Evolutionary conservation across 2,888 invertebrate species (phyloP).

Genomic region (Brachypterus glaber): DNA sequence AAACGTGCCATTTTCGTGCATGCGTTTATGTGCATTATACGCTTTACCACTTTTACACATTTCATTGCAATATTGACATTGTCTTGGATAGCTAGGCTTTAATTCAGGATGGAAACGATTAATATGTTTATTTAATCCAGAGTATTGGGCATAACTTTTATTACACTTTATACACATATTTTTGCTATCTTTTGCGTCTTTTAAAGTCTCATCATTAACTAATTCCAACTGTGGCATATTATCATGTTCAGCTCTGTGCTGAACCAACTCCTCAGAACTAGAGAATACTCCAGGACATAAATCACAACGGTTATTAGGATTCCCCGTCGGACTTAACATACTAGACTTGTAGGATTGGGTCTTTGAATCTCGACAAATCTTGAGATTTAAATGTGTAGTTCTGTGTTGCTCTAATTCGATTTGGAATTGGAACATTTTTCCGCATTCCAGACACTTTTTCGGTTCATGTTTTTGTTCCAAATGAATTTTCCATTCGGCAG

Average conservation of each 20-base stretch:
- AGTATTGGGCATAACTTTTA: slow-evolving; percentile 38
- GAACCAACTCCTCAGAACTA: slow-evolving; percentile 36
- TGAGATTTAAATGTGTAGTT: slow-evolving; percentile 55
- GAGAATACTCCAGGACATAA: slow-evolving; percentile 52
- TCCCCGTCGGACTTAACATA: slow-evolving; percentile 42
- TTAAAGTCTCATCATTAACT: slow-evolving; percentile 18
- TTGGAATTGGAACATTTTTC: slow-evolving; percentile 51
- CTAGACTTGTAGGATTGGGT: slow-evolving; percentile 50
- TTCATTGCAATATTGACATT: slow-evolving; percentile 33
- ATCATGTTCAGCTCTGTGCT: slow-evolving; percentile 29
- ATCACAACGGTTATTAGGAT: slow-evolving; percentile 44
- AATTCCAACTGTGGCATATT: slow-evolving; percentile 38
- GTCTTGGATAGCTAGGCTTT: slow-evolving; percentile 31
- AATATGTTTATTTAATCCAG: slow-evolving; percentile 34
- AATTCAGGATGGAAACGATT: slow-evolving; percentile 30
- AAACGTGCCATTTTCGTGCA: slow-evolving; percentile 29
- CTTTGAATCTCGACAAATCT: slow-evolving; percentile 56
- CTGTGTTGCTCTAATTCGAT: slow-evolving; percentile 56
- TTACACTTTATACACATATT: slow-evolving; percentile 49
- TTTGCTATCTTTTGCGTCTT: slow-evolving; percentile 41
- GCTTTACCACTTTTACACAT: slow-evolving; percentile 31
- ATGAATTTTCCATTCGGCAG: slow-evolving; percentile 50
- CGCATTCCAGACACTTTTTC: slow-evolving; percentile 53
- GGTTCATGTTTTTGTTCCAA: slow-evolving; percentile 46
- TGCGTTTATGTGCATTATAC: slow-evolving; percentile 32